phyloP scores from a whole-genome alignment of 2,113 vertebrate species.

The Stigmatopora argus region DNA sequence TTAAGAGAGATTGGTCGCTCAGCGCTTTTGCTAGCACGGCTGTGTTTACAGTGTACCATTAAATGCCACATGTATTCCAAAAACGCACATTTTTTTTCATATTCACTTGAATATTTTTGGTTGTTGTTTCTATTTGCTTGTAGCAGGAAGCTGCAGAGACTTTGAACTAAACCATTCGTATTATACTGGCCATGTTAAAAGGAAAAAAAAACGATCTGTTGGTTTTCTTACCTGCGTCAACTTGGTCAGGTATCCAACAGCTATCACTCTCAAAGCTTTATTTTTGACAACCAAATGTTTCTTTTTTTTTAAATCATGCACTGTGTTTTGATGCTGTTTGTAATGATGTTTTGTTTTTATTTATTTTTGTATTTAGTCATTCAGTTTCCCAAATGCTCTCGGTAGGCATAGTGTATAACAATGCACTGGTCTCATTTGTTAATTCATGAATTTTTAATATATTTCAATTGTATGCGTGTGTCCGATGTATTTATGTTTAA shows the following conservation, averaged over 20 bases:
- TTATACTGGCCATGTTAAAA: conserved; percentile 24
- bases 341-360: conserved; percentile 63
- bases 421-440: conserved; percentile 63
- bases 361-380: conserved; percentile 57
- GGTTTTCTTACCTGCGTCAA: conserved; percentile 27
- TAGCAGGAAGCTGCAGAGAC: conserved; percentile 57
- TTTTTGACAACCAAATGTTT: conserved; percentile 66
- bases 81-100: conserved; percentile 54
- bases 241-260: conserved; percentile 43
- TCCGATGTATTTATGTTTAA: conserved; percentile 32
- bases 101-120: conserved; percentile 49
- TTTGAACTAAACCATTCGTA: conserved; percentile 30
- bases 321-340: conserved; percentile 63
- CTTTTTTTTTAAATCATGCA: conserved; percentile 52
- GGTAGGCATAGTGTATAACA: conserved; percentile 54
- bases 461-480: conserved; percentile 35
- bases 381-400: conserved; percentile 65
- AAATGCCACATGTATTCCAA: conserved; percentile 65
- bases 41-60: conserved; percentile 66
- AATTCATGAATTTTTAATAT: conserved; percentile 70
- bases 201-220: conserved; percentile 16
- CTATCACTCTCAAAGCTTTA: conserved; percentile 63
- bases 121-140: conserved; percentile 41
- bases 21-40: conserved; percentile 79
- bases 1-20: conserved; percentile 75